Conservation (phyloP, 2,113 vertebrate species). For the Gavia stellata region DNA sequence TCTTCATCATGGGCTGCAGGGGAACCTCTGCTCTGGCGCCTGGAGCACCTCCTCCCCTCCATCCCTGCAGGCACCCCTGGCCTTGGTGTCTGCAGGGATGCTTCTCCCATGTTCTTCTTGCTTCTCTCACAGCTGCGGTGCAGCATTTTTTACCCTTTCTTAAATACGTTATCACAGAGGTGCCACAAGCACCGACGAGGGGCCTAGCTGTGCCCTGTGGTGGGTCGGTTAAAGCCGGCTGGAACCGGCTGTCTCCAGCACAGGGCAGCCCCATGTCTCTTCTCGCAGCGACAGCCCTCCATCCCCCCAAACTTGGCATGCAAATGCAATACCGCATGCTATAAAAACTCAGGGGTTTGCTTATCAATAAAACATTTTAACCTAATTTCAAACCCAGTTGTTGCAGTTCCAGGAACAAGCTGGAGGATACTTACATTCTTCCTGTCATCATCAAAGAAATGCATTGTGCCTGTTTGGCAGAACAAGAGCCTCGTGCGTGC, state of each 20-base stretch:
- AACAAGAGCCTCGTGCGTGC: rapidly evolving
- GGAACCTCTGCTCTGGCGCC: rapidly evolving
- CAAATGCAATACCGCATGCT: rapidly evolving
- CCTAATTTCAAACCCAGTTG: not conserved
- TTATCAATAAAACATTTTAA: not conserved
- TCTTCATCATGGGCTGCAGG: rapidly evolving
- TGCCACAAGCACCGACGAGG: rapidly evolving
- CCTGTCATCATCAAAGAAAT: not conserved
- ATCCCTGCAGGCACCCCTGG: too few species aligned
- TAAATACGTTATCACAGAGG: rapidly evolving
- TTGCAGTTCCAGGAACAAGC: not conserved
- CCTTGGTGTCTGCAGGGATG: not conserved
- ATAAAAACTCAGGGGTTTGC: not conserved
- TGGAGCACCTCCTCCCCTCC: not conserved
- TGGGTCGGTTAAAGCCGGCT: rapidly evolving
- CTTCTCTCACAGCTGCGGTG: not conserved
- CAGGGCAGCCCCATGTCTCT: rapidly evolving
- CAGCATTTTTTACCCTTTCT: not conserved
- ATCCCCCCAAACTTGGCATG: rapidly evolving
- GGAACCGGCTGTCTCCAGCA: rapidly evolving
- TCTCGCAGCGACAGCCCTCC: too few species aligned
- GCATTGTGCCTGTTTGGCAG: not conserved
- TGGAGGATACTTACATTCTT: not conserved
- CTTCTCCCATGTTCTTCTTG: not conserved
- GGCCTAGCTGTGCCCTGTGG: rapidly evolving